A percentile compares a stretch with the other conserved stretches of the same genome.
Conservation (phyloP, 2,113 vertebrate genomes). For the Bufo gargarizans region DNA sequence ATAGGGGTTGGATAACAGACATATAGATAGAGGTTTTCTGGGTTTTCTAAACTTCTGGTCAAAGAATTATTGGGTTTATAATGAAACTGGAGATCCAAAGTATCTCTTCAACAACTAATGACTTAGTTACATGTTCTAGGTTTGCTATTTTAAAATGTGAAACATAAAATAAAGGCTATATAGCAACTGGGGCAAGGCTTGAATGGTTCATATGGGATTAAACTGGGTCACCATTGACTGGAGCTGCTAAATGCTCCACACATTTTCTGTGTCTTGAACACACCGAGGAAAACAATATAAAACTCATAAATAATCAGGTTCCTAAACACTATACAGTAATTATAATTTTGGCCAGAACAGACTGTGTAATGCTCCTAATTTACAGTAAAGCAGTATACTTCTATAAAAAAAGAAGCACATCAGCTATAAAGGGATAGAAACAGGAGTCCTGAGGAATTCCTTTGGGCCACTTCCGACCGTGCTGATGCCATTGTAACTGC, state of each 20-base stretch:
- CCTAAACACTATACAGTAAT: slow-evolving; percentile 40
- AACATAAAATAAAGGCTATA: slow-evolving; percentile 19
- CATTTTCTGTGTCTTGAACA: slow-evolving; percentile 28
- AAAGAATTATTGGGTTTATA: not conserved
- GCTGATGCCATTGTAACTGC: slow-evolving; percentile 33
- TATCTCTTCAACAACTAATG: not conserved
- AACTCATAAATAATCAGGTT: slow-evolving; percentile 31
- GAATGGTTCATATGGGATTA: not conserved
- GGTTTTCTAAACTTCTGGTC: not conserved
- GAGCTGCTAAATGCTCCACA: slow-evolving; percentile 36
- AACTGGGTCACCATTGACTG: not conserved
- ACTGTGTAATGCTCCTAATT: slow-evolving; percentile 33
- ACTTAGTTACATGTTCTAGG: not conserved
- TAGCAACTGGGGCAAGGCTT: not conserved
- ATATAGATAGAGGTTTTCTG: not conserved
- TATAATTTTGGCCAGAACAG: slow-evolving; percentile 50
- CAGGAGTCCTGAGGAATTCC: slow-evolving; percentile 40
- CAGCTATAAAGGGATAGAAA: slow-evolving; percentile 45
- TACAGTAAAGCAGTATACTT: slow-evolving; percentile 50
- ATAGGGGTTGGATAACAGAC: not conserved
- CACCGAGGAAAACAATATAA: slow-evolving; percentile 41
- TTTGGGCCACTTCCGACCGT: slow-evolving; percentile 38
- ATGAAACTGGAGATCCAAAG: not conserved
- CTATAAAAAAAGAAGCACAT: slow-evolving; percentile 32
- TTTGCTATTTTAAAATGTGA: not conserved